These are phyloP conservation scores for Muntiacus reevesi DNA, from an alignment of 2,113 vertebrate species.

Conservation along the genomic window DNA sequence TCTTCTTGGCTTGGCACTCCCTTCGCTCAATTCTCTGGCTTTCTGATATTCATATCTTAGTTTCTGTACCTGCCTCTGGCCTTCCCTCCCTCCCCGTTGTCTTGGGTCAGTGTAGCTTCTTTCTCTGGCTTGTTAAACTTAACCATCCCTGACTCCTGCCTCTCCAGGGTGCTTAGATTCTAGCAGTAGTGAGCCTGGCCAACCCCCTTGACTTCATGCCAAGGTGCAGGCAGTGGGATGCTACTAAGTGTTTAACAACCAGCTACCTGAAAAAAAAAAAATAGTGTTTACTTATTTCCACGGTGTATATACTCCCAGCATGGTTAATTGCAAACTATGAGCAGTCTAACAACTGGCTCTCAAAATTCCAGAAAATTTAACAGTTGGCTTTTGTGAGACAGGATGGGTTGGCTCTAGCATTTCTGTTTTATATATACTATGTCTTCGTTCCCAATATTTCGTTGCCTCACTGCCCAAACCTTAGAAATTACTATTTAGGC, in stretches of 20 bases:
- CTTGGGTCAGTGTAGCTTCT: neutral
- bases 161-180: neutral
- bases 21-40: neutral
- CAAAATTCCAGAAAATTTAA: neutral
- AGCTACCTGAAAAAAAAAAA: neutral
- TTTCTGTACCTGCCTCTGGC: too few relatives aligned
- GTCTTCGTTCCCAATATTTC: neutral
- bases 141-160: neutral
- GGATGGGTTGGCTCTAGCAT: neutral
- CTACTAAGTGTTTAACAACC: neutral
- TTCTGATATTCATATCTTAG: neutral
- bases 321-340: neutral
- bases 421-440: neutral
- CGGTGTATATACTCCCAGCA: neutral
- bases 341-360: neutral
- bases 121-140: neutral
- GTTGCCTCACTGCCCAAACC: neutral
- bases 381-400: neutral
- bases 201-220: neutral
- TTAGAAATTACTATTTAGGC: neutral
- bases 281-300: neutral
- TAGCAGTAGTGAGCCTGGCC: neutral
- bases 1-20: neutral
- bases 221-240: neutral
- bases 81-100: neutral